A percentile compares a stretch with the other conserved stretches of the same genome.
These are phyloP conservation scores for Sylvilagus bachmani DNA, from an alignment of 2,113 vertebrate genomes.

Conservation along the genomic window DNA sequence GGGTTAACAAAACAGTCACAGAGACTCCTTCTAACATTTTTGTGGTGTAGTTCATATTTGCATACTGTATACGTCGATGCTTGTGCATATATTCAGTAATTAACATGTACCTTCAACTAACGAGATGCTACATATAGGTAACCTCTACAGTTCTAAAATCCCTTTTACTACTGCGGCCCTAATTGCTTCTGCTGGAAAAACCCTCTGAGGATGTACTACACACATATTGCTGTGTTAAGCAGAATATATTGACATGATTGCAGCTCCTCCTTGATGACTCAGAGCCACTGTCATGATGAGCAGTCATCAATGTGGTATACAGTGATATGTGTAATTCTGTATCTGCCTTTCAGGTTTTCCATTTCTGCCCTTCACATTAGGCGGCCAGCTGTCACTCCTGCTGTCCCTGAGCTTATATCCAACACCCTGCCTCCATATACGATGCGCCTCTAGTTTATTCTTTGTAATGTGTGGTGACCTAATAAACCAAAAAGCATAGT, in stretches of 20 bases:
- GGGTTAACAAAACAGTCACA: neutral
- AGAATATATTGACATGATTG: neutral
- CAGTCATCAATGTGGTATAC: neutral
- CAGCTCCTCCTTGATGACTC: slow-evolving; percentile 18
- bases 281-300: neutral
- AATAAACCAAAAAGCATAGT: neutral
- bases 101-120: neutral
- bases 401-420: neutral
- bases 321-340: neutral
- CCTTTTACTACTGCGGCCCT: neutral
- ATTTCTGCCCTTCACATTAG: slow-evolving; percentile 32
- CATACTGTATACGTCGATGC: neutral
- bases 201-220: neutral
- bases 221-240: neutral
- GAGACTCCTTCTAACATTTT: neutral
- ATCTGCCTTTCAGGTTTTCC: slow-evolving; percentile 54
- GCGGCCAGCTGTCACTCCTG: slow-evolving; percentile 8
- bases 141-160: neutral
- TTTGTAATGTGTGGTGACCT: neutral
- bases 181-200: neutral
- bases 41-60: neutral
- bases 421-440: neutral
- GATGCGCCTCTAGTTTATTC: neutral
- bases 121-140: neutral
- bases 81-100: neutral